A percentile compares a stretch with the other conserved stretches of the same genome.
Evolutionary conservation across 2,888 invertebrate genomes (phyloP).

Genomic region (Perdita meconis): DNA sequence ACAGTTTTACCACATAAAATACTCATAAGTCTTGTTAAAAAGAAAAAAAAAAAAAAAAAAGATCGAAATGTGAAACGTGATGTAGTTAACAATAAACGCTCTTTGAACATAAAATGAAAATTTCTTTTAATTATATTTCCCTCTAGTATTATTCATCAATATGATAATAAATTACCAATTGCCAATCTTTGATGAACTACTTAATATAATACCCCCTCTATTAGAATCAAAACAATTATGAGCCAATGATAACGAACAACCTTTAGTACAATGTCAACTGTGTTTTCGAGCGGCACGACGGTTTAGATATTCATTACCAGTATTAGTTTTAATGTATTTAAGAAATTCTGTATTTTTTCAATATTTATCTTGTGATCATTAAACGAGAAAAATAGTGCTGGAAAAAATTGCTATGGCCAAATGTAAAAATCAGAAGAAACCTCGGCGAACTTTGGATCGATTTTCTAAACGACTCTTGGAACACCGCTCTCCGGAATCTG

Average conservation of each 20-base stretch:
- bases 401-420: neutral
- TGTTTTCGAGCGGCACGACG: conserved; percentile 18
- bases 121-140: neutral
- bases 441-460: no score
- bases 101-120: conserved; percentile 11
- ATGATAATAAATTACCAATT: no score
- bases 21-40: conserved; percentile 7
- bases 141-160: no score
- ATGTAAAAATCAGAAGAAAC: no score
- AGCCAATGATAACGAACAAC: neutral
- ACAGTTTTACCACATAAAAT: conserved; percentile 13
- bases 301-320: neutral
- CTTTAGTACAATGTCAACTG: conserved; percentile 29
- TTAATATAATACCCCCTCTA: no score
- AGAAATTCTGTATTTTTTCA: no score
- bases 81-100: conserved; percentile 54
- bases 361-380: no score
- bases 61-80: conserved; percentile 7
- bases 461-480: conserved; percentile 8
- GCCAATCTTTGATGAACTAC: neutral
- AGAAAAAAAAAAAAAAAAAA: no score
- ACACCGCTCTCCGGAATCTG: conserved; percentile 71
- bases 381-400: no score
- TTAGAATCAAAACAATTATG: conserved; percentile 39
- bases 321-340: neutral